phyloP scores from a whole-genome alignment of 2,888 invertebrate genomes.

The Drosophila prolongata region DNA sequence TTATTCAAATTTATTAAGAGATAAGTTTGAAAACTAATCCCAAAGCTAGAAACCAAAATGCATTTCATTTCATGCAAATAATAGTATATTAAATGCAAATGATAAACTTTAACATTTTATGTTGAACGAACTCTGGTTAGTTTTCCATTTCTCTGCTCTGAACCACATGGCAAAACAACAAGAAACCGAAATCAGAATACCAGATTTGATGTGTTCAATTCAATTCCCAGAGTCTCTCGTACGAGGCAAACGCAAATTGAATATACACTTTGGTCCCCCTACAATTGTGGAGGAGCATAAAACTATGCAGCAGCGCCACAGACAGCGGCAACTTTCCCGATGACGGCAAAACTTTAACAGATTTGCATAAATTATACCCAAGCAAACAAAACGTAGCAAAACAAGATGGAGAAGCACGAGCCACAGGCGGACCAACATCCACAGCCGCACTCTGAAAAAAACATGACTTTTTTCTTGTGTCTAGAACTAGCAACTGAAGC shows the following conservation, averaged over 20 bases:
- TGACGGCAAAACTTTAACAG: slow-evolving; percentile 74
- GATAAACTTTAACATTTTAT: slow-evolving; percentile 4
- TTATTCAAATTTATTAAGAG: too few species aligned
- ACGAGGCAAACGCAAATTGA: slow-evolving; percentile 37
- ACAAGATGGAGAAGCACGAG: slow-evolving; percentile 38
- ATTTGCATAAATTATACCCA: slow-evolving; percentile 72
- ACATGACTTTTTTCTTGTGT: neutral
- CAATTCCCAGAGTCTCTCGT: slow-evolving; percentile 27
- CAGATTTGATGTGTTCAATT: slow-evolving; percentile 29
- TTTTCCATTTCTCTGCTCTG: neutral
- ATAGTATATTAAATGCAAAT: slow-evolving; percentile 16
- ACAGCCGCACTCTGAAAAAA: neutral
- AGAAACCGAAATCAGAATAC: slow-evolving; percentile 17
- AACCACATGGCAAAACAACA: slow-evolving; percentile 18
- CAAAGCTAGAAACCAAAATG: neutral
- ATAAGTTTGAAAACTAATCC: too few species aligned
- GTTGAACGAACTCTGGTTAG: slow-evolving; percentile 9
- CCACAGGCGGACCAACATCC: slow-evolving; percentile 24
- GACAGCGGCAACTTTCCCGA: slow-evolving; percentile 65
- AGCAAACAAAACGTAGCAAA: slow-evolving; percentile 61
- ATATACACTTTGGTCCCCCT: slow-evolving; percentile 29
- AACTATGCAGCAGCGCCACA: slow-evolving; percentile 63
- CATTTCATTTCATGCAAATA: neutral
- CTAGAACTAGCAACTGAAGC: neutral
- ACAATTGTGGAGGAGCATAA: slow-evolving; percentile 35